Evolutionary conservation across 2,888 invertebrate genomes (phyloP).

Genomic region (Pristionchus entomophagus): DNA sequence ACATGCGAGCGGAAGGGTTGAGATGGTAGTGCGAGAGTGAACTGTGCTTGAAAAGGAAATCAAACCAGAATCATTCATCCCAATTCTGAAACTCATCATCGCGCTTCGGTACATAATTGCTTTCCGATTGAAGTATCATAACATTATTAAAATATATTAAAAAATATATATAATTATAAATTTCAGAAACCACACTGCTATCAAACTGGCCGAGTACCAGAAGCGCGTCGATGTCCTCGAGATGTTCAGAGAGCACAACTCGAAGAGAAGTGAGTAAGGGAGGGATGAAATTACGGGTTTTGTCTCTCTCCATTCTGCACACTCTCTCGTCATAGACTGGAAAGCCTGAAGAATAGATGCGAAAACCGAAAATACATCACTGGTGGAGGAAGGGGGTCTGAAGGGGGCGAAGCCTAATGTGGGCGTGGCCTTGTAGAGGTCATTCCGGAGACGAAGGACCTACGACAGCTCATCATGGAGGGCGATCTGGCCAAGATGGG

Average conservation of each 20-base stretch:
- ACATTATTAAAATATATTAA: too few species aligned
- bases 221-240: conserved; percentile 54
- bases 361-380: too few species aligned
- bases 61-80: background rate
- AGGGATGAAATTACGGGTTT: too few species aligned
- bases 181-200: conserved; percentile 46
- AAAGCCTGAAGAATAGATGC: too few species aligned
- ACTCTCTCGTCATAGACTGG: too few species aligned
- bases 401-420: background rate
- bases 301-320: background rate
- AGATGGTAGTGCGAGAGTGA: too few species aligned
- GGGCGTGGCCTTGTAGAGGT: background rate
- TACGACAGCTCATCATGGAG: conserved; percentile 42
- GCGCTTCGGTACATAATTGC: too few species aligned
- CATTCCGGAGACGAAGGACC: background rate
- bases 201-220: conserved; percentile 53
- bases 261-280: conserved; percentile 50
- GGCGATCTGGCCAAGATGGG: conserved; percentile 39
- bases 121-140: too few species aligned
- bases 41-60: too few species aligned
- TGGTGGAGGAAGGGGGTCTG: background rate
- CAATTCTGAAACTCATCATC: background rate
- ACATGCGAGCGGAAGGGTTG: background rate
- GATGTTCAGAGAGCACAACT: conserved; percentile 52
- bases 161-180: too few species aligned